Percentiles rank a stretch among this genome's conserved stretches.
These are phyloP conservation scores for Pseudomyrmex dendroicus DNA, from an alignment of 1,140 invertebrate genomes.

Conservation along the genomic window DNA sequence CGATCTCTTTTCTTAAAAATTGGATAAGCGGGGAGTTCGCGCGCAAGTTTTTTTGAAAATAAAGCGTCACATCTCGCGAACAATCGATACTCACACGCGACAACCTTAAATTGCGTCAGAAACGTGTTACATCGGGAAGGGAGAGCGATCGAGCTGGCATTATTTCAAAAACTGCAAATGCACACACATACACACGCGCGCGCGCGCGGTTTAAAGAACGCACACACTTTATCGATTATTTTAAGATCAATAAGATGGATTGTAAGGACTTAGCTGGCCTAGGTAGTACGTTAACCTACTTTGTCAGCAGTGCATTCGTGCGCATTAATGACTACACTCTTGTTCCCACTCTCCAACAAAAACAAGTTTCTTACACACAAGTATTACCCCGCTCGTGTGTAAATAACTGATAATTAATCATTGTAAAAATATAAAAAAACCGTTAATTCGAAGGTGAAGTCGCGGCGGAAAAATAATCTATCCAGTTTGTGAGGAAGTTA, in stretches of 20 bases:
- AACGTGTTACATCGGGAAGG: too few relatives aligned
- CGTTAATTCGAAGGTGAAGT: too few relatives aligned
- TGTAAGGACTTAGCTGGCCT: conserved; percentile 37
- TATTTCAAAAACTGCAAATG: neutral
- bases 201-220: neutral
- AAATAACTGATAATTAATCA: too few relatives aligned
- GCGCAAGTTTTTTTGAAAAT: too few relatives aligned
- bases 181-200: neutral
- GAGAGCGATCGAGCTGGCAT: neutral
- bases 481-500: too few relatives aligned
- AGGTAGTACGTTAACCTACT: conserved; percentile 52
- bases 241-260: conserved; percentile 55
- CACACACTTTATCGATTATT: conserved; percentile 40
- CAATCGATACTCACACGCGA: neutral
- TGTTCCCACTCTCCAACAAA: too few relatives aligned
- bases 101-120: neutral
- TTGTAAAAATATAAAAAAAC: too few relatives aligned
- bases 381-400: too few relatives aligned
- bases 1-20: neutral
- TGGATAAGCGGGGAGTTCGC: too few relatives aligned
- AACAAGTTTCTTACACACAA: too few relatives aligned
- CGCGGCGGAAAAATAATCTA: too few relatives aligned
- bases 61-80: neutral
- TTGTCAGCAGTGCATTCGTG: neutral
- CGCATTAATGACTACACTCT: neutral